Base-by-base conservation (phyloP, 2,113 vertebrate genomes). In the Empidonax traillii region DNA sequence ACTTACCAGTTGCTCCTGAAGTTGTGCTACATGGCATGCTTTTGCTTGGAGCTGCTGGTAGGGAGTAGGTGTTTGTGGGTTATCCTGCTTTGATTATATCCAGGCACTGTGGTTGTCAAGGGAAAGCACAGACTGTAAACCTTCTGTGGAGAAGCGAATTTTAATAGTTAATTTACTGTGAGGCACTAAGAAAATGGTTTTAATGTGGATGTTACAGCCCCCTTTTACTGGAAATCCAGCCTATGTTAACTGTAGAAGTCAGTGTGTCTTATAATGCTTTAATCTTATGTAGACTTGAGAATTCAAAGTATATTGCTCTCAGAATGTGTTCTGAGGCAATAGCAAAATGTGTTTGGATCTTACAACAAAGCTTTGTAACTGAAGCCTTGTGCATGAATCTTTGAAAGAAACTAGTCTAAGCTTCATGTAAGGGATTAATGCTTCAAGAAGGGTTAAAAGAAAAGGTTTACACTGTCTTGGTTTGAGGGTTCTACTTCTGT, bases 21-120 rank as follows among this genome's bases (percentile, higher is more conserved):
- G n/a, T 5, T 61, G 14, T 37, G 13, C n/a, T 14, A 9, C 2
- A 1, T 46, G 49, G 12, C 12, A 5, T 18, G 10, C 14, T 58
- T 94, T 72, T 66, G 10, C 66, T 41, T 8, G 15, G 44, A 87
- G 44, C 33, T 85, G 39, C 47, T 85, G 58, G 24, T 37, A 41
- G 44, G 33, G 39, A 59, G 25, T 35, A 59, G 30, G 31, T 22
- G 19, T 33, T 63, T 63, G 56, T 67, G 27, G 27, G 8, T 61
- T 27, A 35, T 55, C 81, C 21, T 82, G 39, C 56, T 66, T 2
- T 11, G 47, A 8, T 65, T 31, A 3, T n/a, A 62, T 37, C 22
- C 0, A 0, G n/a, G 47, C 15, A 19, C 14, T 80, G 18, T 0
- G 0, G 31, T 24, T 66, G 28, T 53, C 13, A 46, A 56, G 16